Evolutionary conservation across 2,888 invertebrate genomes (phyloP), one percentile per base, ranked within the genome.

Genomic region (Lobophora halterata): DNA sequence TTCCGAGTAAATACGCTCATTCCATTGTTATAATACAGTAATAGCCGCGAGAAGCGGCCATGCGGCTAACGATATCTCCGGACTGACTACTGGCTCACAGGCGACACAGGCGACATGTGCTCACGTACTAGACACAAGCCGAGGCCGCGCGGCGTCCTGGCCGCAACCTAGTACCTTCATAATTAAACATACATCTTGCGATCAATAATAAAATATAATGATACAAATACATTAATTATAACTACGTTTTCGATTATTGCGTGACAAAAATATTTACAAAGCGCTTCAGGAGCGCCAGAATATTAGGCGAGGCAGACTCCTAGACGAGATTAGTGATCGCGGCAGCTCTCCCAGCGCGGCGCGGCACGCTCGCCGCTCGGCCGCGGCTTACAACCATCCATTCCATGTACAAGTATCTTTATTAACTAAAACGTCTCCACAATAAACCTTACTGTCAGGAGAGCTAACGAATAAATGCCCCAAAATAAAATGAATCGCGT

Each of bases 211-310:
- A 86, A 87, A 86, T 86, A 86, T 83, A 86, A 85, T 86, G 79
- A 82, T 86, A 87, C 83, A 85, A 82, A 85, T 86, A 86, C 86
- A 78, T 83, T 85, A 82, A 79, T n/a, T n/a, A n/a, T 77, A 77
- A 66, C 85, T 86, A 86, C 79, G 70, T 80, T 83, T 79, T 83
- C 79, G 83, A 87, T 82, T 85, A 86, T 81, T 83, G 83, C 82
- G 85, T 83, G 86, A 87, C 85, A 77, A 79, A 82, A 81, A 82
- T 87, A 87, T 87, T 86, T 87, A 87, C 87, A 87, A 83, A 80
- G 81, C 83, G 82, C 79, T 68, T 65, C 52, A 68, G 79, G 76
- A 79, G 80, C 78, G 83, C 79, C 78, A 55, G 61, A 66, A 61
- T 65, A 72, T 68, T 78, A 79, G 81, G 82, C 80, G 74, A 77